Percentiles rank a stretch among this genome's conserved stretches.
phyloP scores from a whole-genome alignment of 2,113 vertebrate species.

The Hippocampus guttulatus region DNA sequence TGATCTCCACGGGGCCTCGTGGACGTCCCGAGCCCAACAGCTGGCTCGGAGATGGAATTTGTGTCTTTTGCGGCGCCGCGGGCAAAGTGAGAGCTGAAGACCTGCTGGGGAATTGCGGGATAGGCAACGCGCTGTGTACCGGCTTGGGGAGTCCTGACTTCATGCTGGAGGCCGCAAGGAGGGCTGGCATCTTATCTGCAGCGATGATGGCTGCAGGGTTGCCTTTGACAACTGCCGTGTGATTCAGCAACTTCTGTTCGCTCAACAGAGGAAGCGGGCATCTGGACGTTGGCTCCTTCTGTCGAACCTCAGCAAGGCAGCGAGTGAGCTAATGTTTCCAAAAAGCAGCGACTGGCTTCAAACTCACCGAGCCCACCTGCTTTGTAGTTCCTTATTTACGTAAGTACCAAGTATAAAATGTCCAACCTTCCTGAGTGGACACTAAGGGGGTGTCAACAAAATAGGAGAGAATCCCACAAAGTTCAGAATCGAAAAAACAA shows the following conservation, averaged over 20 bases:
- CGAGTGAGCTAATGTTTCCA: conserved; percentile 26
- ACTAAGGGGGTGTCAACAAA: not conserved
- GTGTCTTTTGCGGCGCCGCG: conserved; percentile 74
- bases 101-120: conserved; percentile 81
- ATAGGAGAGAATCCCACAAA: conserved; percentile 9
- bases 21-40: conserved; percentile 54
- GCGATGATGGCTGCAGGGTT: conserved; percentile 7
- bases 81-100: conserved; percentile 74
- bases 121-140: conserved; percentile 88
- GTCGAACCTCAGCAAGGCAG: conserved; percentile 26
- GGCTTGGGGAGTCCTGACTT: conserved; percentile 97
- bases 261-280: conserved; percentile 3
- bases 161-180: conserved; percentile 94
- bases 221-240: not conserved
- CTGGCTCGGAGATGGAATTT: conserved; percentile 45
- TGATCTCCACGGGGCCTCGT: conserved; percentile 71
- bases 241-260: conserved; percentile 1
- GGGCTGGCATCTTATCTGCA: conserved; percentile 89
- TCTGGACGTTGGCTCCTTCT: conserved; percentile 22
- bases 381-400: conserved; percentile 17
- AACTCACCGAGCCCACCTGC: conserved; percentile 37
- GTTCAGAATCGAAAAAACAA: conserved; percentile 11
- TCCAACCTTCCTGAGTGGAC: conserved; percentile 12
- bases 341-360: conserved; percentile 34
- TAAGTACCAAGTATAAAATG: conserved; percentile 10